Base-by-base conservation (phyloP, 2,888 invertebrate genomes). In the Euproctis similis region DNA sequence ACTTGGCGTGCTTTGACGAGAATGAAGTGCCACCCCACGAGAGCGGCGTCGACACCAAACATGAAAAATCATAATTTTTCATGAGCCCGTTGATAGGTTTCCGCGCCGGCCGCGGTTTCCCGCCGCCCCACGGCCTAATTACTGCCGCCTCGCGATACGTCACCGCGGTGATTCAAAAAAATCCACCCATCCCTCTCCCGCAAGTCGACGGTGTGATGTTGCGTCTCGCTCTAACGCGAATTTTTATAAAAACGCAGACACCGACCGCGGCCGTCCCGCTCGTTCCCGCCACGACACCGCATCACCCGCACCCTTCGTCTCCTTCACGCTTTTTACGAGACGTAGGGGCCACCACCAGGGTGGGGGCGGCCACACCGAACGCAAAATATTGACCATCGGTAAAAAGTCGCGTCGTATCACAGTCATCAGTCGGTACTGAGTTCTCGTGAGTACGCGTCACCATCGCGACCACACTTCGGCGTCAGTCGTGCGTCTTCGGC, bases 321-420 rank as follows among this genome's bases (percentile, higher is more conserved):
- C 85, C 78, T 82, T 85, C 78, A 74, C 84, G 72, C 85, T 85
- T 85, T 85, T 85, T 85, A 85, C 85, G 85, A 85, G 85, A 85
- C 84, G 80, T 65, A 76, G 84, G 80, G 81, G 77, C 77, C 76
- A 70, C 77, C 68, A 68, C 68, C 76, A 74, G 76, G 67, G 80
- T 74, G 81, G 78, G 71, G 80, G 82, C 77, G 81, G 78, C 75
- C 76, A 81, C 78, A 78, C 71, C 76, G 78, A 84, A 84, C 84
- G 81, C 84, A 80, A 85, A 85, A 85, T 85, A 85, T 85, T 85
- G 85, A 85, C 85, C 85, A 85, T 85, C 80, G 85, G 84, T n/a
- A 85, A 85, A 85, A 85, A 85, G 82, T 82, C 82, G 80, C 78
- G 74, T 78, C 84, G 82, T 81, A 85, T 84, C 85, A 80, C 82